phyloP scores from a whole-genome alignment of 2,113 vertebrate species.

The Typhlomys cinereus region DNA sequence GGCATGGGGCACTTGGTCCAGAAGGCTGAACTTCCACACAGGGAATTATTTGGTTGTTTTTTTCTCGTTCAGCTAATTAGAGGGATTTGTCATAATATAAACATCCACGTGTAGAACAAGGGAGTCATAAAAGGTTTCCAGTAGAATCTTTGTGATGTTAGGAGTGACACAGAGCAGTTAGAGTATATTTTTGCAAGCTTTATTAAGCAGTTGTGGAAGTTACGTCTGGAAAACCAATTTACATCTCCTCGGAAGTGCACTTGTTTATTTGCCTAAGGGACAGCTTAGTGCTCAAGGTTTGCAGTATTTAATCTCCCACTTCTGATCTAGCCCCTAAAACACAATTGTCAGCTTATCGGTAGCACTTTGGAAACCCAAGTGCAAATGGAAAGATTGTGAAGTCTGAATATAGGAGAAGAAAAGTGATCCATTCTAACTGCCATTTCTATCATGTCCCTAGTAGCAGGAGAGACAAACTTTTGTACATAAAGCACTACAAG shows the following conservation, averaged over 20 bases:
- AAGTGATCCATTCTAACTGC: not conserved
- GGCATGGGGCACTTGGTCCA: not conserved
- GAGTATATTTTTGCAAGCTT: conserved; percentile 2
- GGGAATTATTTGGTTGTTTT: not conserved
- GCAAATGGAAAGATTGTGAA: conserved; percentile 28
- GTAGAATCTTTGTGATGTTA: conserved; percentile 43
- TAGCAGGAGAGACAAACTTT: not conserved
- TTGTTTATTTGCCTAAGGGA: conserved; percentile 56
- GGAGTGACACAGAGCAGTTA: conserved; percentile 46
- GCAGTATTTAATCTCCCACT: conserved; percentile 59
- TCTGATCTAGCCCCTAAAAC: conserved; percentile 38
- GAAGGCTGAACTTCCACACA: not conserved
- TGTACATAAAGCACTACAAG: not conserved
- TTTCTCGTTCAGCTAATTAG: conserved; percentile 71
- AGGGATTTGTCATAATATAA: conserved; percentile 56
- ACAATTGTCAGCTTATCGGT: conserved; percentile 58
- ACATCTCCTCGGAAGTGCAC: conserved; percentile 31
- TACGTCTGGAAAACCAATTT: conserved; percentile 57
- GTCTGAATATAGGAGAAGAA: conserved; percentile 58
- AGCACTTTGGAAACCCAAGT: conserved; percentile 58
- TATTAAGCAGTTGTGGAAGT: conserved; percentile 22
- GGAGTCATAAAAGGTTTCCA: conserved; percentile 53
- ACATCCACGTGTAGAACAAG: conserved; percentile 59
- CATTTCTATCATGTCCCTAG: not conserved
- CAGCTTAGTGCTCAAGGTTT: conserved; percentile 44